Conservation (phyloP, 2,888 invertebrate genomes). For the Parapristionchus giblindavisi region DNA sequence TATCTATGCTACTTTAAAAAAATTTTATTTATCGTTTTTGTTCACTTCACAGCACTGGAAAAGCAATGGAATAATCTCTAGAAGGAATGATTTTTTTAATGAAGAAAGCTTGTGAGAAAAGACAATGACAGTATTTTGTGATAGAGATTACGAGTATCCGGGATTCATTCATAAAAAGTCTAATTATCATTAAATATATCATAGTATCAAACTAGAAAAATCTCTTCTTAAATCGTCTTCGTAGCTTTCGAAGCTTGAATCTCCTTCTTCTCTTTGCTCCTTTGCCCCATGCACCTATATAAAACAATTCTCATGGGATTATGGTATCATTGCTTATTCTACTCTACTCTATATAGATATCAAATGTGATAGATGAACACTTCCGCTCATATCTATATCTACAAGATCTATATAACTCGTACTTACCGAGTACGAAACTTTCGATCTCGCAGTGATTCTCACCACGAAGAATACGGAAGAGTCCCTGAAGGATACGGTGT, state of each 20-base stretch:
- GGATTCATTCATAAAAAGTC: too few species aligned
- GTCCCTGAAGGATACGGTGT: conserved; percentile 75
- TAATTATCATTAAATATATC: background rate
- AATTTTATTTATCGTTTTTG: too few species aligned
- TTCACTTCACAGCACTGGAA: too few species aligned
- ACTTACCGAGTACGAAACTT: conserved; percentile 80
- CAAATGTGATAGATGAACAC: background rate
- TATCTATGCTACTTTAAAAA: too few species aligned
- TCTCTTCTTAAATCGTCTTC: conserved; percentile 51
- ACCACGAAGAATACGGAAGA: conserved; percentile 86
- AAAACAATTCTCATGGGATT: conserved; percentile 23
- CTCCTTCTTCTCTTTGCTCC: conserved; percentile 59
- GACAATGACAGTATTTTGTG: too few species aligned
- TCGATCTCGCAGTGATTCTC: conserved; percentile 89
- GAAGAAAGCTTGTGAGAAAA: too few species aligned
- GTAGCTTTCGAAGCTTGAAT: conserved; percentile 62
- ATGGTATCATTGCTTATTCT: background rate
- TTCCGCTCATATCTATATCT: background rate
- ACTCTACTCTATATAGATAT: conserved; percentile 5
- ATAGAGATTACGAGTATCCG: too few species aligned
- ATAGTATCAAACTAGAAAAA: conserved; percentile 2
- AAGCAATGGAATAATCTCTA: too few species aligned
- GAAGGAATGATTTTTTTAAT: too few species aligned
- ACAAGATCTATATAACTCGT: conserved; percentile 10
- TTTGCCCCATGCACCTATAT: conserved; percentile 65